A percentile compares a stretch with the other conserved stretches of the same genome.
phyloP scores from a whole-genome alignment of 2,113 vertebrate species.

The Picathartes gymnocephalus region DNA sequence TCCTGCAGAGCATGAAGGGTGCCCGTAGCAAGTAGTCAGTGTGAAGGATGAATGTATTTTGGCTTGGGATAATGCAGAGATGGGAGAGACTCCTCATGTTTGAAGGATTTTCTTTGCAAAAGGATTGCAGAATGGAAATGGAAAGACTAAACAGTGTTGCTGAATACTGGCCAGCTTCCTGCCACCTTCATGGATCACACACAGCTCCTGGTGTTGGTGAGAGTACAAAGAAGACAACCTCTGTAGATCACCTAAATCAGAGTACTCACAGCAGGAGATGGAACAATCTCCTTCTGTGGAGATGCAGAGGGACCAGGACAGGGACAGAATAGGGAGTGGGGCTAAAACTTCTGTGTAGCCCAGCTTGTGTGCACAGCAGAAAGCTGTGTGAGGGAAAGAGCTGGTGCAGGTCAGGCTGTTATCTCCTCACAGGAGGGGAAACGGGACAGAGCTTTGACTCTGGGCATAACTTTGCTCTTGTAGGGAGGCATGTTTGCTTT shows the following conservation, averaged over 20 bases:
- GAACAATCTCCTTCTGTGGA: neutral
- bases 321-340: neutral
- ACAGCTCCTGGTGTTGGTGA: neutral
- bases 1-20: neutral
- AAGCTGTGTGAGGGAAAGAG: neutral
- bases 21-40: neutral
- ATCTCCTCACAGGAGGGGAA: neutral
- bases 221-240: neutral
- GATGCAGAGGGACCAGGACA: neutral
- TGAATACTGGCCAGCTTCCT: neutral
- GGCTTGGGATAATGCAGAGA: neutral
- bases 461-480: neutral
- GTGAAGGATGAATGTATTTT: neutral
- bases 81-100: neutral
- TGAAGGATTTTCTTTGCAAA: neutral
- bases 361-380: neutral
- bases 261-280: neutral
- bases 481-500: slow-evolving; percentile 22
- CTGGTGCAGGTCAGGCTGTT: neutral
- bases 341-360: neutral
- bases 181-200: neutral
- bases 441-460: neutral
- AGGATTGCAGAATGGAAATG: neutral
- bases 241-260: neutral
- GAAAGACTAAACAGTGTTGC: neutral